A percentile compares a stretch with the other conserved stretches of the same genome.
Evolutionary conservation across 2,888 invertebrate species (phyloP).

Genomic region (Conchocele bisecta): DNA sequence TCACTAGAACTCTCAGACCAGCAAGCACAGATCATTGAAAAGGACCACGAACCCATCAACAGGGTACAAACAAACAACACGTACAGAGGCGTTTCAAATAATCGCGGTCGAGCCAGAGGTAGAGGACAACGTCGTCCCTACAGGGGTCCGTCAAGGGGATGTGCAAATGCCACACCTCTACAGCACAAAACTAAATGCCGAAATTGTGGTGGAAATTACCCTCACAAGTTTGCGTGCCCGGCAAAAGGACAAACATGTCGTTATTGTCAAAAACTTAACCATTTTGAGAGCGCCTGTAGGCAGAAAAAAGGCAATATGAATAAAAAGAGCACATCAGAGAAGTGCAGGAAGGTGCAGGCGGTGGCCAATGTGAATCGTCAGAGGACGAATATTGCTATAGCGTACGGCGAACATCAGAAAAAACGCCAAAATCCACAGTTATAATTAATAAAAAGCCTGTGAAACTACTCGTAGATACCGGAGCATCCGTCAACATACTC

Average conservation of each 20-base stretch:
- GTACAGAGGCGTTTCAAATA: no score
- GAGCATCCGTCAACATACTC: slow-evolving; percentile 49
- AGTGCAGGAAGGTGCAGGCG: no score
- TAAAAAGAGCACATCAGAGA: no score
- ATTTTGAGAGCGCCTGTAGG: slow-evolving; percentile 23
- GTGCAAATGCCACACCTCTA: no score
- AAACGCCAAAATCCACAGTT: slow-evolving; percentile 13
- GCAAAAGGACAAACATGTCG: slow-evolving; percentile 22
- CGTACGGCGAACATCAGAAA: no score
- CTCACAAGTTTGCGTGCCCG: slow-evolving; percentile 21
- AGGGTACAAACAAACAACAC: no score
- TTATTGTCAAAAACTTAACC: slow-evolving; percentile 33
- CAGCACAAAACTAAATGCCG: slow-evolving; percentile 9
- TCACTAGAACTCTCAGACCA: slow-evolving; percentile 41
- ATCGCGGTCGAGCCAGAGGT: no score
- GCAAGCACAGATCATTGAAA: slow-evolving; percentile 50
- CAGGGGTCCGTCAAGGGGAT: no score
- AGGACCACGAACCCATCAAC: no score
- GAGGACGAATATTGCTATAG: no score
- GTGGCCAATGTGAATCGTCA: no score
- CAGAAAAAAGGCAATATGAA: background rate
- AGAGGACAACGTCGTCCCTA: no score
- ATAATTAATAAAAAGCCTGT: background rate
- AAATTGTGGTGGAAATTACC: slow-evolving; percentile 39
- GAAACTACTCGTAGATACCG: slow-evolving; percentile 34